phyloP scores from a whole-genome alignment of 2,888 invertebrate genomes.

The Polydesmus complanatus region DNA sequence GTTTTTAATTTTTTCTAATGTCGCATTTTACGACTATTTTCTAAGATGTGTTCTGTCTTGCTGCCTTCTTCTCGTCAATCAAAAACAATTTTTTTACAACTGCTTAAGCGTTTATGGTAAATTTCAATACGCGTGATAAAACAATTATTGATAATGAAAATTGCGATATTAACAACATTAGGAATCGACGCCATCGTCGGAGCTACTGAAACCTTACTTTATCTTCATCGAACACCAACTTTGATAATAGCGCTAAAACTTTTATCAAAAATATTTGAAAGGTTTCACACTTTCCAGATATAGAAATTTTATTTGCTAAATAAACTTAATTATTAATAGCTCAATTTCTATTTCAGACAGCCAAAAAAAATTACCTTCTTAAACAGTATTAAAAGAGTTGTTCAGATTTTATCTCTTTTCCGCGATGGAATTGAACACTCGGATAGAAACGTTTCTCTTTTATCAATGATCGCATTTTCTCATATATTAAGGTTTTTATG shows the following conservation, averaged over 20 bases:
- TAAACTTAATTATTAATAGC: too few relatives aligned
- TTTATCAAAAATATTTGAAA: neutral
- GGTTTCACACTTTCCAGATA: too few relatives aligned
- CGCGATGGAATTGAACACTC: neutral
- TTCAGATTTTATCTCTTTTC: neutral
- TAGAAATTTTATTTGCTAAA: too few relatives aligned
- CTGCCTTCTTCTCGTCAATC: neutral
- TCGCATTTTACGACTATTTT: neutral
- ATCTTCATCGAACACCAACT: neutral
- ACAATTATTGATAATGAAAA: neutral
- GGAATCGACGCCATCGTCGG: neutral
- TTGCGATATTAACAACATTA: neutral
- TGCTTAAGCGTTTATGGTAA: neutral
- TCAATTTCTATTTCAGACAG: neutral
- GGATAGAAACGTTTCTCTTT: neutral
- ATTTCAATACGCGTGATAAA: neutral
- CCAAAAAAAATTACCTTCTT: neutral
- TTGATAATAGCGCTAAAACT: neutral
- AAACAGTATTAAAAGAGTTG: neutral
- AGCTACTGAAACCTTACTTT: neutral
- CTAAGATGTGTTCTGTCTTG: neutral
- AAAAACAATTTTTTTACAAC: neutral
- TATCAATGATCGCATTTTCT: neutral
- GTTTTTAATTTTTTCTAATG: neutral
- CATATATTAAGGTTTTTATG: neutral